Evolutionary conservation across 2,113 vertebrate genomes (phyloP).

Genomic region (Hassar affinis): DNA sequence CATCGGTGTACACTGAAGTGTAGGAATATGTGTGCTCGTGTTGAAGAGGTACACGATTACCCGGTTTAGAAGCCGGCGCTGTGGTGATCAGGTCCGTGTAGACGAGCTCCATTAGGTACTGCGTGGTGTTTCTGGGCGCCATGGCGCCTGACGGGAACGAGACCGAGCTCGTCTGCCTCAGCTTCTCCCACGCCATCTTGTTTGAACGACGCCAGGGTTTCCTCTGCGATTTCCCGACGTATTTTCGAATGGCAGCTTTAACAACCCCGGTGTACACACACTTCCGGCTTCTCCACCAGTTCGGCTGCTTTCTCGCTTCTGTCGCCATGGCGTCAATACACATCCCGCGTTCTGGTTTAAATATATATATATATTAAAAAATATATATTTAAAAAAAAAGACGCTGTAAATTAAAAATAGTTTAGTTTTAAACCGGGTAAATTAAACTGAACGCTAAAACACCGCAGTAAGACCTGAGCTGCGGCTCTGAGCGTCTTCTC

Average conservation of each 20-base stretch:
- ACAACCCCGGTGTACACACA: background rate
- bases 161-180: background rate
- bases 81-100: conserved; percentile 59
- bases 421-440: background rate
- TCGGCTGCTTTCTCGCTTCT: background rate
- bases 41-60: background rate
- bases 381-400: no score
- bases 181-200: background rate
- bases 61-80: background rate
- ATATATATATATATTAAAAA: background rate
- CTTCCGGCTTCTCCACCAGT: background rate
- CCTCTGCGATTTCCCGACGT: no score
- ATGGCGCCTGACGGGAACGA: conserved; percentile 12
- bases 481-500: accelerated
- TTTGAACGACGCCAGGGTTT: background rate
- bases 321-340: conserved; percentile 8
- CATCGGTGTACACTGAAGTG: background rate
- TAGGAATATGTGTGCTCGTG: background rate
- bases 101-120: conserved; percentile 69
- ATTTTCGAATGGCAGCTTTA: background rate
- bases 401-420: background rate
- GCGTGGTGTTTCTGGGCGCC: conserved; percentile 68
- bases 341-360: background rate
- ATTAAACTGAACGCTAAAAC: background rate
- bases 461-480: accelerated